A percentile compares a stretch with the other conserved stretches of the same genome.
Evolutionary conservation across 2,113 vertebrate genomes (phyloP).

Genomic region (Atrichornis clamosus): DNA sequence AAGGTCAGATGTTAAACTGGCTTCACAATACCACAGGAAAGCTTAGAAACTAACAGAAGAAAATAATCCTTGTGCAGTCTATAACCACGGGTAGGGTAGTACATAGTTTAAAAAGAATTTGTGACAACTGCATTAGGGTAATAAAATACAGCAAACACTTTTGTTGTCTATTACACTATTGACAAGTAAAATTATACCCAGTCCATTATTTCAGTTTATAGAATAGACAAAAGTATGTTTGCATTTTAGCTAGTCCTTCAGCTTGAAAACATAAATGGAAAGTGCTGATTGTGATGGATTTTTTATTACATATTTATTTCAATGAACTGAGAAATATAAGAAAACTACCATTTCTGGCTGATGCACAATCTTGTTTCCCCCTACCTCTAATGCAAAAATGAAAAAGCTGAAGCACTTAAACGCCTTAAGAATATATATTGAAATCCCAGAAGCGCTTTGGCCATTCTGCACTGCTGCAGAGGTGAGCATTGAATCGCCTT

Average conservation of each 20-base stretch:
- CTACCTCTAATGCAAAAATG: not conserved
- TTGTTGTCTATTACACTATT: not conserved
- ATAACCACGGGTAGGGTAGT: not conserved
- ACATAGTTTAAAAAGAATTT: not conserved
- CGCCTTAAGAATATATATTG: not conserved
- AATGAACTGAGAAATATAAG: not conserved
- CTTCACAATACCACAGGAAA: not conserved
- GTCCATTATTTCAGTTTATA: not conserved
- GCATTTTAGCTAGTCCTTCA: not conserved
- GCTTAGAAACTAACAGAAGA: not conserved
- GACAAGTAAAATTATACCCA: not conserved
- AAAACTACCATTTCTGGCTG: not conserved
- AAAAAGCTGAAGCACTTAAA: not conserved
- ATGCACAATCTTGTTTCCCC: not conserved
- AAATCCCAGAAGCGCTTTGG: not conserved
- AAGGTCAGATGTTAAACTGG: conserved; percentile 36
- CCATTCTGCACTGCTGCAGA: not conserved
- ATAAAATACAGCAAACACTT: not conserved
- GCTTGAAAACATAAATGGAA: not conserved
- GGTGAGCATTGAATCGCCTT: not conserved
- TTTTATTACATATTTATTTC: conserved; percentile 10
- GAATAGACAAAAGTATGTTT: not conserved
- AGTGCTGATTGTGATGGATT: not conserved
- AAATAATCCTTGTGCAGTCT: not conserved
- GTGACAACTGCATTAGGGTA: not conserved